Conservation (phyloP, 2,888 invertebrate species). For the Muschampia plurimacula region DNA sequence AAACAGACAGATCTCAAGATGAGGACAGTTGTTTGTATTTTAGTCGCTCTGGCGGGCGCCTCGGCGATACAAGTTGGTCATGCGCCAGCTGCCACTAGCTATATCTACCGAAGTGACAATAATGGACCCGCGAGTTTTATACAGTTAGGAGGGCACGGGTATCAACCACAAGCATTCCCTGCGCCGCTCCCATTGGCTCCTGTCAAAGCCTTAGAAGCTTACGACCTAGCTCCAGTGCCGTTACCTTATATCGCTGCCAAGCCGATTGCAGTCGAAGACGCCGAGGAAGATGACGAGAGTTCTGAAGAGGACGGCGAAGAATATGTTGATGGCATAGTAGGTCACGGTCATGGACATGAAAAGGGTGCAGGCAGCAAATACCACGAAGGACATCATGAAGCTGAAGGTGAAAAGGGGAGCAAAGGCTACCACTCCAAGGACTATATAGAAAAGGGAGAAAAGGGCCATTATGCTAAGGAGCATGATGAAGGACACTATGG, state of each 20-base stretch:
- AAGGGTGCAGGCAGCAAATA: slow-evolving; percentile 80
- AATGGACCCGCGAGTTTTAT: slow-evolving; percentile 78
- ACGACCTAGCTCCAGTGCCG: slow-evolving; percentile 65
- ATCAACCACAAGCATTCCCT: slow-evolving; percentile 63
- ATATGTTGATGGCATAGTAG: slow-evolving; percentile 49
- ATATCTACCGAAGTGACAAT: slow-evolving; percentile 81
- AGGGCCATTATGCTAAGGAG: slow-evolving; percentile 83
- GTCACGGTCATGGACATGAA: slow-evolving; percentile 58
- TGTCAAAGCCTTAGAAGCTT: slow-evolving; percentile 61
- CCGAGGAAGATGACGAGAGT: slow-evolving; percentile 64
- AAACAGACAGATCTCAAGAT: slow-evolving; percentile 71
- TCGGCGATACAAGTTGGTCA: slow-evolving; percentile 70
- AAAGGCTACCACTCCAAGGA: slow-evolving; percentile 84
- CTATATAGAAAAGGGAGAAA: slow-evolving; percentile 83
- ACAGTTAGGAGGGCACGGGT: slow-evolving; percentile 69
- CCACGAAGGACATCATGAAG: slow-evolving; percentile 75
- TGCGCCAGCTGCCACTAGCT: slow-evolving; percentile 82
- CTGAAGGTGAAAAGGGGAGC: slow-evolving; percentile 84
- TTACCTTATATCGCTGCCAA: slow-evolving; percentile 71
- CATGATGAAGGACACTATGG: slow-evolving; percentile 82
- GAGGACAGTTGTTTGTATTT: slow-evolving; percentile 62
- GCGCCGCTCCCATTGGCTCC: slow-evolving; percentile 63
- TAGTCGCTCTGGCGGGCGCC: slow-evolving; percentile 60
- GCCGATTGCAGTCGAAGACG: slow-evolving; percentile 64
- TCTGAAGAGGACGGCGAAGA: slow-evolving; percentile 59